A percentile compares a stretch with the other conserved stretches of the same genome.
Evolutionary conservation across 2,888 invertebrate genomes (phyloP).

Genomic region (Platycheirus rosarum): DNA sequence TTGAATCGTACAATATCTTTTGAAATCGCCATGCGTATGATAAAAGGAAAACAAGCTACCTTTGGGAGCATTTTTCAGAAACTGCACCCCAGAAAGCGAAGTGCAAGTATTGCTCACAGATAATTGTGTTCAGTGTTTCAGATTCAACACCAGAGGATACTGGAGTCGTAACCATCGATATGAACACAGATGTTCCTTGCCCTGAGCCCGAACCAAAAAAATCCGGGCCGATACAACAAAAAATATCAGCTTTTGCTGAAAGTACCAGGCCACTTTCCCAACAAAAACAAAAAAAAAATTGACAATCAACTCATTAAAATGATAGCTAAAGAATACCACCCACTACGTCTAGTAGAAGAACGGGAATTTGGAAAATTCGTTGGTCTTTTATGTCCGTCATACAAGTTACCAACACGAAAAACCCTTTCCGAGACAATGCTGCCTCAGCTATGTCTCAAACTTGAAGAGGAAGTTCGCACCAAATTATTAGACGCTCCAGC

Average conservation of each 20-base stretch:
- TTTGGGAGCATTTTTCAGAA: conserved; percentile 39
- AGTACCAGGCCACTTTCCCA: conserved; percentile 21
- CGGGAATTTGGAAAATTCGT: too few species aligned
- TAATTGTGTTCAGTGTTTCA: not conserved
- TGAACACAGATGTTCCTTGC: not conserved
- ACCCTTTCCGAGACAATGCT: not conserved
- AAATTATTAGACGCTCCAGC: conserved; percentile 3
- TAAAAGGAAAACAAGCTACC: conserved; percentile 8
- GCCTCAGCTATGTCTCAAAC: too few species aligned
- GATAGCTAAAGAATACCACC: conserved; percentile 49
- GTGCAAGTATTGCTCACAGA: conserved; percentile 15
- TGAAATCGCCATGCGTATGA: not conserved
- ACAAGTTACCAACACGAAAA: too few species aligned
- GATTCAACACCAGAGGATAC: not conserved
- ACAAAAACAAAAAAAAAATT: conserved; percentile 12
- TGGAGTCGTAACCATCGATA: not conserved
- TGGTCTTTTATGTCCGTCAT: too few species aligned
- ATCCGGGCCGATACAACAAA: not conserved
- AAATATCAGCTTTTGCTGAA: conserved; percentile 27
- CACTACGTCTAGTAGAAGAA: too few species aligned
- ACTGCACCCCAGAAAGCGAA: conserved; percentile 15
- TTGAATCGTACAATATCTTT: not conserved
- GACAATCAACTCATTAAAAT: conserved; percentile 23
- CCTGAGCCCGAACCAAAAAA: conserved; percentile 6
- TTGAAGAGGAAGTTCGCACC: not conserved